Percentiles rank a stretch among this genome's conserved stretches.
Evolutionary conservation across 23 tunicate genomes (phyloP).

Genomic region (Trididemnum clinides): DNA sequence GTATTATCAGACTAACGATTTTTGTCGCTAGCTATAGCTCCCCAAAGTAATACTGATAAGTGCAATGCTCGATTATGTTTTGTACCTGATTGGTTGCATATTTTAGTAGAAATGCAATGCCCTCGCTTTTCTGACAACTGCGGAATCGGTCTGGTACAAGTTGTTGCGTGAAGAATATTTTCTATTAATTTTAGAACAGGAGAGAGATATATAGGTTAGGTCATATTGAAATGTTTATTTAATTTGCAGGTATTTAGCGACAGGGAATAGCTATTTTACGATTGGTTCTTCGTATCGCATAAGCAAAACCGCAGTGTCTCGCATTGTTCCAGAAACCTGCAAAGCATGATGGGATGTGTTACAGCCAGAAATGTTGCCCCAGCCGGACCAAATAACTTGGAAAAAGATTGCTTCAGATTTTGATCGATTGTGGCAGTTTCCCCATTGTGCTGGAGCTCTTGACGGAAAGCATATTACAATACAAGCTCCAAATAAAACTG

Average conservation of each 20-base stretch:
- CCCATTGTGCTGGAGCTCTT: slow-evolving; percentile 45
- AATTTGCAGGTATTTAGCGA: slow-evolving; percentile 55
- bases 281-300: slow-evolving; percentile 36
- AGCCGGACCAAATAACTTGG: slow-evolving; percentile 19
- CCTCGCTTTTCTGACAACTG: too few species aligned
- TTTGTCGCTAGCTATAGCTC: too few species aligned
- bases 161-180: too few species aligned
- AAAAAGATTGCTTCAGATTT: slow-evolving; percentile 25
- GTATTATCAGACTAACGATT: too few species aligned
- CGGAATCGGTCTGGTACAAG: too few species aligned
- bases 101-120: too few species aligned
- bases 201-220: too few species aligned
- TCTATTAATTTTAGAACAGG: too few species aligned
- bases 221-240: too few species aligned
- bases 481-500: slow-evolving; percentile 47
- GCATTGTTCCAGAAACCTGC: slow-evolving; percentile 54
- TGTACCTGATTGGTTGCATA: too few species aligned
- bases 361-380: slow-evolving; percentile 35
- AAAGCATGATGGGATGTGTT: slow-evolving; percentile 38
- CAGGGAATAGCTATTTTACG: slow-evolving; percentile 43
- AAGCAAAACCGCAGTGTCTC: slow-evolving; percentile 6
- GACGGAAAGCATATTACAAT: slow-evolving; percentile 58
- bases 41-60: too few species aligned
- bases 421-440: slow-evolving; percentile 44
- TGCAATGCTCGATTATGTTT: too few species aligned